Percentiles rank a stretch among this genome's conserved stretches.
Conservation (phyloP, 2,797 vertebrate species). For the Tragelaphus eurycerus region DNA sequence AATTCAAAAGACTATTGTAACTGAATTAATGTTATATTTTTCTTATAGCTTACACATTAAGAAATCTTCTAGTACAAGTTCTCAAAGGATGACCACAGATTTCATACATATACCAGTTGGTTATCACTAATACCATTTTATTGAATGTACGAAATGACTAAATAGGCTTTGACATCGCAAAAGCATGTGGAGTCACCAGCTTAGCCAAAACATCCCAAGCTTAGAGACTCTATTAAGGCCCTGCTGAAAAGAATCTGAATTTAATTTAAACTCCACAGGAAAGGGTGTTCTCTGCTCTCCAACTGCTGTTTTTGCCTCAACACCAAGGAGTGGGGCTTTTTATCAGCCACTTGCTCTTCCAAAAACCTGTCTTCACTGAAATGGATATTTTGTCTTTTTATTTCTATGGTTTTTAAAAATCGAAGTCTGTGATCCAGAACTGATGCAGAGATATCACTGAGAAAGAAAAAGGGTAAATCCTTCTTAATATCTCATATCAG, state of each 20-base stretch:
- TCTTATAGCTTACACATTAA: not conserved
- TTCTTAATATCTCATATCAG: not conserved
- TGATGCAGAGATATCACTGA: not conserved
- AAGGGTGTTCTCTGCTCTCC: conserved; percentile 47
- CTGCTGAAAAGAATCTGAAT: conserved; percentile 80
- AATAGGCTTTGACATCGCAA: conserved; percentile 19
- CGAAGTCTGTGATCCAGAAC: not conserved
- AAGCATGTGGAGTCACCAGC: not conserved
- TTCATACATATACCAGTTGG: conserved; percentile 11
- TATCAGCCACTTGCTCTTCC: conserved; percentile 71
- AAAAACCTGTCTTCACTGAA: conserved; percentile 59
- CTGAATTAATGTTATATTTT: not conserved
- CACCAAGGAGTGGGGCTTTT: conserved; percentile 62
- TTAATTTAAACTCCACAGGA: conserved; percentile 78
- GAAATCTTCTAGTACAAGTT: not conserved
- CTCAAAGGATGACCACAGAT: not conserved
- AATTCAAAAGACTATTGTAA: not conserved
- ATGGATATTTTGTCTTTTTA: conserved; percentile 24
- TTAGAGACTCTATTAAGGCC: conserved; percentile 72
- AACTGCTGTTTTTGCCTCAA: conserved; percentile 63
- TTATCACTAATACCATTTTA: conserved; percentile 41
- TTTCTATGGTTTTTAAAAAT: conserved; percentile 11
- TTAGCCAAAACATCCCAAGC: conserved; percentile 38
- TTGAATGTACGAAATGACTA: not conserved
- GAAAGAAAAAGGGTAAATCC: not conserved